Base-by-base conservation (phyloP, 2,888 invertebrate species). In the Gibbula magus region DNA sequence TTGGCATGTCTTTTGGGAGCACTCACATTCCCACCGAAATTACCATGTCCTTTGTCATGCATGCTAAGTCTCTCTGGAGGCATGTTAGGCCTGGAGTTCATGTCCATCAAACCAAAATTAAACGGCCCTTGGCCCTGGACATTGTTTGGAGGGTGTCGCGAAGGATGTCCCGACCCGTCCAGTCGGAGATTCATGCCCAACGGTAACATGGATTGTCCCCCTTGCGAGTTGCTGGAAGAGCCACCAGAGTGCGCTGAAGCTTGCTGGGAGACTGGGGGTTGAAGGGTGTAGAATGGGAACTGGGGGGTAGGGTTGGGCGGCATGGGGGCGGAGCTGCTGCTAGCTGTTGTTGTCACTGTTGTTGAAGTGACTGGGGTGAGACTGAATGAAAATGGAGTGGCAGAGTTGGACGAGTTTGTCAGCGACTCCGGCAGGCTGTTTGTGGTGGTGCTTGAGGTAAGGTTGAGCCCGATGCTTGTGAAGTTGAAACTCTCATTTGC, bases 381-480 rank as follows among this genome's bases (percentile, higher is more conserved):
- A 39, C 82, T 86, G 56, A 85, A 85, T 29, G 82, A 79, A 70
- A 85, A 83, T 10, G 83, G 79, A 10, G 75, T 82, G 7, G 80
- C 75, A 10, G 83, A 73, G 45, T 73, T 82, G 20, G 81, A 78
- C 7, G 79, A 20, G 74, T 56, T 61, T 20, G 73, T 78, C 18
- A 76, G 70, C 20, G 70, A 39, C 13, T 80, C 79, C 18, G 75
- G 75, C 51, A 87, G 81, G 78, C 80, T 82, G 70, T 86, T 85
- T 35, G 35, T 54, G 4, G 77, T 20, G n/a, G 87, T 85, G 29
- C 87, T 86, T 18, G 89, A 87, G 0, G 88, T 83, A 74, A 90
- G 81, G 83, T 88, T 90, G 2, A 89, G 83, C 45, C 89, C 88
- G 76, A 90, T 89, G 79, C 85, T 89, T n/a, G 88, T 84, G 81